Conservation (phyloP, 2,113 vertebrate species). For the Leucopternis melanops region DNA sequence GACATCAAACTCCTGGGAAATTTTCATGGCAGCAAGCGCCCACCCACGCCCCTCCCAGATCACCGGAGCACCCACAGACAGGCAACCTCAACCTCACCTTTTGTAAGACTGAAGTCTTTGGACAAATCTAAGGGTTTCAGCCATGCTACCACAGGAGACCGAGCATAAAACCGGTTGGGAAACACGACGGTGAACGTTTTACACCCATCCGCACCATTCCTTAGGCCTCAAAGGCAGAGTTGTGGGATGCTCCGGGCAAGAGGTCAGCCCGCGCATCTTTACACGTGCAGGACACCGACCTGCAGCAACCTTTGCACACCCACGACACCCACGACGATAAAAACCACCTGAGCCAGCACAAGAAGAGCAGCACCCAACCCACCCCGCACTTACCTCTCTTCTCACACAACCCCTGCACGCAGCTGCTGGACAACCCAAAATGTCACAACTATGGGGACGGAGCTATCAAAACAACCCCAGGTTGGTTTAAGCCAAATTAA, state of each 20-base stretch:
- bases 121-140: background rate
- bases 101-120: rapidly evolving
- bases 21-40: background rate
- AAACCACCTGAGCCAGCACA: no score
- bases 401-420: background rate
- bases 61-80: rapidly evolving
- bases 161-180: background rate
- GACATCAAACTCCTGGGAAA: background rate
- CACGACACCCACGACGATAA: rapidly evolving
- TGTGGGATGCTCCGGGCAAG: rapidly evolving
- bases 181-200: background rate
- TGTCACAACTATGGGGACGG: rapidly evolving
- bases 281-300: background rate
- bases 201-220: background rate
- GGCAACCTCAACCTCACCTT: rapidly evolving
- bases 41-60: background rate
- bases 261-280: background rate
- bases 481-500: background rate
- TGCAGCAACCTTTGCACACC: rapidly evolving
- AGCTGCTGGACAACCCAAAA: background rate
- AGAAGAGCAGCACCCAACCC: background rate
- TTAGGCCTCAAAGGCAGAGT: background rate
- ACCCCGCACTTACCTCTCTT: rapidly evolving
- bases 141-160: background rate
- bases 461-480: rapidly evolving